phyloP scores from a whole-genome alignment of 2,797 vertebrate genomes.

The Apodemus agrarius region DNA sequence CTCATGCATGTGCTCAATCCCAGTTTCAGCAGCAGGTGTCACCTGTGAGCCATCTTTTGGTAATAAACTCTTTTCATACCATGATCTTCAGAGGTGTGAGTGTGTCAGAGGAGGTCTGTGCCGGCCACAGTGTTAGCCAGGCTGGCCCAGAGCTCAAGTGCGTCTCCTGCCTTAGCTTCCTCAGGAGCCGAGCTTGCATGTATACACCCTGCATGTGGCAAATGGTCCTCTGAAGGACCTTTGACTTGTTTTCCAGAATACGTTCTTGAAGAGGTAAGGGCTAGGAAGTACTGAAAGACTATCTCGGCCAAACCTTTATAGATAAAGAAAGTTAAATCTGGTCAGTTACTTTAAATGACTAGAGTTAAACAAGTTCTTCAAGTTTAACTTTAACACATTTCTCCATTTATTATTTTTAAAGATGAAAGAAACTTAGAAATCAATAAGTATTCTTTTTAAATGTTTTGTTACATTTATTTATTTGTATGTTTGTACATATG shows the following conservation, averaged over 20 bases:
- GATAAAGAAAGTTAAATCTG: slow-evolving; percentile 44
- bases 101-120: not conserved
- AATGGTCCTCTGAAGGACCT: not conserved
- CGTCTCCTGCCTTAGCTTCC: not conserved
- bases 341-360: not conserved
- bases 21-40: slow-evolving; percentile 81
- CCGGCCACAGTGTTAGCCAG: not conserved
- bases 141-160: not conserved
- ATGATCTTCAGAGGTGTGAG: not conserved
- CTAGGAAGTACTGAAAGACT: slow-evolving; percentile 16
- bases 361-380: slow-evolving; percentile 43
- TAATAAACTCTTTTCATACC: not conserved
- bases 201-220: not conserved
- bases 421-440: slow-evolving; percentile 2
- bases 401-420: slow-evolving; percentile 20
- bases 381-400: slow-evolving; percentile 37
- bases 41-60: slow-evolving; percentile 73
- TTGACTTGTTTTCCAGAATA: not conserved
- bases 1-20: slow-evolving; percentile 15
- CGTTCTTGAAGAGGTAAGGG: slow-evolving; percentile 36
- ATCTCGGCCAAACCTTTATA: slow-evolving; percentile 43
- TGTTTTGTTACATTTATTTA: not conserved
- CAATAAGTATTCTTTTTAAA: not conserved
- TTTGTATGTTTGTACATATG: not conserved
- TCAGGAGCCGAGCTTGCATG: not conserved